phyloP scores from a whole-genome alignment of 2,797 vertebrate species.

The Melanotaenia parkinsoni region DNA sequence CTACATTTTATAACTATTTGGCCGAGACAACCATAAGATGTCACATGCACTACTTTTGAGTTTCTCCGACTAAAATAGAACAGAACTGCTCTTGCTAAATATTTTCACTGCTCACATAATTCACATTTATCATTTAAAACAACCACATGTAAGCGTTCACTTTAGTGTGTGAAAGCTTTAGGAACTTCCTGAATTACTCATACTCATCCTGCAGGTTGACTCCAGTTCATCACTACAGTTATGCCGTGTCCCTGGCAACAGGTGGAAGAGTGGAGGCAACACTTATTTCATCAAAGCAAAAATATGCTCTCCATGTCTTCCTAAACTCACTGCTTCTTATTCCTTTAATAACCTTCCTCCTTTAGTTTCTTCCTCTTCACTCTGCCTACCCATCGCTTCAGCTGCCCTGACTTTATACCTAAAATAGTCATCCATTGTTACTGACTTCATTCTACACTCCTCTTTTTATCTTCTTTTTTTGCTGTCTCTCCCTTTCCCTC shows the following conservation, averaged over 20 bases:
- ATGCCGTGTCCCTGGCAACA: slow-evolving; percentile 53
- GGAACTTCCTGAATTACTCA: slow-evolving; percentile 33
- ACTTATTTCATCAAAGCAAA: slow-evolving; percentile 27
- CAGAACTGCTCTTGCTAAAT: neutral
- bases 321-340: slow-evolving; percentile 12
- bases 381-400: slow-evolving; percentile 32
- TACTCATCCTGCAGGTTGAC: slow-evolving; percentile 17
- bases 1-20: neutral
- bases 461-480: slow-evolving; percentile 31
- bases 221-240: slow-evolving; percentile 23
- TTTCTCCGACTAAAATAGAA: neutral
- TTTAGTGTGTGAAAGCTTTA: slow-evolving; percentile 7
- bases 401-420: slow-evolving; percentile 25
- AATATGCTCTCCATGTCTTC: slow-evolving; percentile 11
- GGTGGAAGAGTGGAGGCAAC: slow-evolving; percentile 44
- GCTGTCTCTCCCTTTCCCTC: neutral
- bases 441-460: slow-evolving; percentile 1
- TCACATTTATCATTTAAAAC: slow-evolving; percentile 41
- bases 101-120: neutral
- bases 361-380: slow-evolving; percentile 36
- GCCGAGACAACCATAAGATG: neutral
- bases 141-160: slow-evolving; percentile 14
- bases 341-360: slow-evolving; percentile 28
- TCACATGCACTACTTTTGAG: slow-evolving; percentile 2
- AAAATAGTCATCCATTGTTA: slow-evolving; percentile 32